Evolutionary conservation across 2,888 invertebrate species (phyloP), one percentile per base, ranked within the genome.

Genomic region (Eilema caniola): DNA sequence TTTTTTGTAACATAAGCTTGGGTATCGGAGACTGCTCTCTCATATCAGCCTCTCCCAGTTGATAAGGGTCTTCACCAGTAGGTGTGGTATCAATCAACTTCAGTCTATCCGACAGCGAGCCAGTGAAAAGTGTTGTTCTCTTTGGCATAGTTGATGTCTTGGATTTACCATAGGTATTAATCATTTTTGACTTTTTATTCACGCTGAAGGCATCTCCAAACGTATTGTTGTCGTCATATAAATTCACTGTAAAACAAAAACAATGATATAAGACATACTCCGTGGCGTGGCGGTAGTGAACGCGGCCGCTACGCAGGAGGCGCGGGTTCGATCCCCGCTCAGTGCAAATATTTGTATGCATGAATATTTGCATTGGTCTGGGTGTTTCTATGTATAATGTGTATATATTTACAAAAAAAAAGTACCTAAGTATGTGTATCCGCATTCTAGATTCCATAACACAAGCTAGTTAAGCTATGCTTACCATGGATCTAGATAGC

Each of bases 21-120:
- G 94, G 94, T n/a, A 95, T 95, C 0, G 95, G 95, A 1, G 95
- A 94, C 69, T 95, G 94, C 67, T 94, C 95, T 47, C 94, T 84
- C 90, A 95, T 90, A 61, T 95, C 95, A 0, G 94, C 94, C 72
- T 95, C 95, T 2, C 95, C 94, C 2, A 94, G 79, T 77, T 94
- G 94, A 75, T 95, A 95, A 0, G 95, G 95, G 65, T 95, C 95
- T 73, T 93, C 93, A 0, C 95, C 95, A 1, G 93, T 93, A 0
- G 94, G 94, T 2, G 94, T 94, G 0, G 94, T 92, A 65, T 95
- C 95, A 16, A 95, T 94, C 10, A 95, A 81, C 73, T 89, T 90
- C 10, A 95, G 84, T 71, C 94, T 85, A 72, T 94, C 93, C 0
- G 94, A 91, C 20, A 94, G 83, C 0, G 93, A 93, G 0, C 93